A percentile compares a stretch with the other conserved stretches of the same genome.
phyloP scores from a whole-genome alignment of 2,797 vertebrate species.

The Malacoctenus gilli region DNA sequence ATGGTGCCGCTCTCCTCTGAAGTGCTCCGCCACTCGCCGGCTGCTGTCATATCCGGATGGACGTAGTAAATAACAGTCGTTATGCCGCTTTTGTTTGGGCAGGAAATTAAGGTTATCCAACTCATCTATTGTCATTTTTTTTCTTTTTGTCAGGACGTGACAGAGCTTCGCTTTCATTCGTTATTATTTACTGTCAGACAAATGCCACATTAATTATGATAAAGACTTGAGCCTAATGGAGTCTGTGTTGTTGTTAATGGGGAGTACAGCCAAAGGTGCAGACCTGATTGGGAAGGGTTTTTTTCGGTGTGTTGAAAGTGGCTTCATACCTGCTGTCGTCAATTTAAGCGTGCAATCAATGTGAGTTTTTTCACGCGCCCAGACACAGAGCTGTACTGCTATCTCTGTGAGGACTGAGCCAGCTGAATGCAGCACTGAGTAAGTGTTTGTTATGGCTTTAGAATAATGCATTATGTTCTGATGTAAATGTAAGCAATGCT shows the following conservation, averaged over 20 bases:
- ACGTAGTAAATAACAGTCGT: neutral
- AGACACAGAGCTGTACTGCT: neutral
- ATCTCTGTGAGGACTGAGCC: neutral
- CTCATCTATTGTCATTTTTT: no score
- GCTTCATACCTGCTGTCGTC: neutral
- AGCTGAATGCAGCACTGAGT: no score
- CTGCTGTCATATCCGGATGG: slow-evolving; percentile 4
- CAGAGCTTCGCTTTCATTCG: slow-evolving; percentile 26
- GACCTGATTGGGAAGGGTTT: slow-evolving; percentile 8
- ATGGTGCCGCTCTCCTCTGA: neutral
- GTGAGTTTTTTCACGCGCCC: neutral
- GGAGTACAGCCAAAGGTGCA: neutral
- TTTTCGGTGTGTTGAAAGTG: slow-evolving; percentile 6
- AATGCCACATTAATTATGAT: slow-evolving; percentile 34
- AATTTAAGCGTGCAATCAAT: no score
- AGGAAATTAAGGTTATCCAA: slow-evolving; percentile 36
- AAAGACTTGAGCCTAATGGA: slow-evolving; percentile 17
- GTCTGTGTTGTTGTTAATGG: slow-evolving; percentile 8
- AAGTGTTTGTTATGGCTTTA: no score
- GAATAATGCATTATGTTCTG: no score
- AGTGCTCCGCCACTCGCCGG: neutral
- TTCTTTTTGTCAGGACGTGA: slow-evolving; percentile 14
- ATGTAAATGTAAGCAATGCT: no score
- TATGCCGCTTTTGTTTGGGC: slow-evolving; percentile 16
- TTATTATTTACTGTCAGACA: slow-evolving; percentile 32